These are phyloP conservation scores for Steinernema scapterisci DNA, from an alignment of 2,888 invertebrate species.

Conservation along the genomic window DNA sequence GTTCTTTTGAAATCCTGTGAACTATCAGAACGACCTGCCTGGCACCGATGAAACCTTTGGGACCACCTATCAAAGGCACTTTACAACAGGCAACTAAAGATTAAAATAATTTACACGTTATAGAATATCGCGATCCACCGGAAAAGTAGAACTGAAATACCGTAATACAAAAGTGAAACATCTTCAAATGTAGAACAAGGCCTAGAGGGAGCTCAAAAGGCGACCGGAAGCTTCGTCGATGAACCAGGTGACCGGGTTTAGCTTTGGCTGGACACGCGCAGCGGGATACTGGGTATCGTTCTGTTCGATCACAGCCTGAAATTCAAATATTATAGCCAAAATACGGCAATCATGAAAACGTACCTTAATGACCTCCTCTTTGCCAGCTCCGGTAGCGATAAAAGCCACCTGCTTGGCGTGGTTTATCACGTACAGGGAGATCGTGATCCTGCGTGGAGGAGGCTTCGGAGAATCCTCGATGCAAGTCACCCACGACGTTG, in stretches of 20 bases:
- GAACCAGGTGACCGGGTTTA: conserved; percentile 41
- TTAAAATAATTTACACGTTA: neutral
- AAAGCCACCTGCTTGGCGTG: conserved; percentile 83
- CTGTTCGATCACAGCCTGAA: conserved; percentile 35
- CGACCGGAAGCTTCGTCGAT: conserved; percentile 33
- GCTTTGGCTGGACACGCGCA: conserved; percentile 33
- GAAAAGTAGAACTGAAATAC: too few species aligned
- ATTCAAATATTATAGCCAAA: neutral
- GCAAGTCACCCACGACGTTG: conserved; percentile 76
- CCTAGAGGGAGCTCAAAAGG: neutral
- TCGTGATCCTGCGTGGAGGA: conserved; percentile 84
- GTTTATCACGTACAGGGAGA: conserved; percentile 88
- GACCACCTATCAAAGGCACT: too few species aligned
- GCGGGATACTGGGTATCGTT: conserved; percentile 37
- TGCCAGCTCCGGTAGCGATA: conserved; percentile 81
- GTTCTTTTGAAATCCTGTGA: too few species aligned
- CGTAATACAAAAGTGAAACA: neutral
- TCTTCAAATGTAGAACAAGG: neutral
- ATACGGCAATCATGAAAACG: neutral
- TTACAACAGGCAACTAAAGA: neutral
- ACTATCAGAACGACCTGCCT: too few species aligned
- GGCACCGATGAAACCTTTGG: too few species aligned
- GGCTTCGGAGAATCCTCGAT: conserved; percentile 95
- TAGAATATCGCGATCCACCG: neutral
- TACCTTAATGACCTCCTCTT: conserved; percentile 85